Percentiles rank a stretch among this genome's conserved stretches.
phyloP scores from a whole-genome alignment of 2,113 vertebrate genomes.

The Pituophis catenifer region DNA sequence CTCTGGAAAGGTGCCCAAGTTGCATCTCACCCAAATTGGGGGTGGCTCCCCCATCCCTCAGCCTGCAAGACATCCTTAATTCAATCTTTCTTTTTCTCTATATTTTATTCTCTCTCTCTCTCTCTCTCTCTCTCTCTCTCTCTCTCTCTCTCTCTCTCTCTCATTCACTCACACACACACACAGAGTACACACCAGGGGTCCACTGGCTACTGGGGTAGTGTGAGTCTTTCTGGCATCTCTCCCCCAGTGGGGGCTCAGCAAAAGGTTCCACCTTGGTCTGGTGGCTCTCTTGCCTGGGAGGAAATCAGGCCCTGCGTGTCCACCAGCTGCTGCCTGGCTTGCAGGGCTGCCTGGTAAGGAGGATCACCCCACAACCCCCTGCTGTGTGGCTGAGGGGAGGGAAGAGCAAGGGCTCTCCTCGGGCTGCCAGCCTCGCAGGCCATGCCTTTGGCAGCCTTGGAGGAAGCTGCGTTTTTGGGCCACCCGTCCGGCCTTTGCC shows the following conservation, averaged over 20 bases:
- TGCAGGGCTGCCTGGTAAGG: neutral
- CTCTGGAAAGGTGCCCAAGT: neutral
- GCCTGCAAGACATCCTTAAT: too few species aligned
- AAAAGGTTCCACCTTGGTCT: conserved; percentile 31
- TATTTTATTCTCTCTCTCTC: too few species aligned
- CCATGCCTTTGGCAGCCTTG: neutral
- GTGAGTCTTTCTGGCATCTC: neutral
- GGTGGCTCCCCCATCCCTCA: neutral
- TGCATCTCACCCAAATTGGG: neutral
- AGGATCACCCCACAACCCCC: neutral
- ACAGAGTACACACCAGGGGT: too few species aligned
- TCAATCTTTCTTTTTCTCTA: too few species aligned
- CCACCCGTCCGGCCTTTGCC: neutral
- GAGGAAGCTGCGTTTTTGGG: neutral
- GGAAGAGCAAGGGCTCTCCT: neutral
- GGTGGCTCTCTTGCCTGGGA: conserved; percentile 50
- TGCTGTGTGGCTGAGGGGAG: neutral
- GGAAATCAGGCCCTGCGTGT: neutral
- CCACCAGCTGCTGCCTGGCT: neutral
- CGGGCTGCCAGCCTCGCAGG: neutral
- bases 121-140: too few species aligned
- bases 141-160: too few species aligned
- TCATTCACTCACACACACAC: too few species aligned
- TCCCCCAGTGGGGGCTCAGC: conserved; percentile 4
- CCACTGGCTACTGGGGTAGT: too few species aligned